These are phyloP conservation scores for Pammene aurita DNA, from an alignment of 2,888 invertebrate species.

Conservation along the genomic window DNA sequence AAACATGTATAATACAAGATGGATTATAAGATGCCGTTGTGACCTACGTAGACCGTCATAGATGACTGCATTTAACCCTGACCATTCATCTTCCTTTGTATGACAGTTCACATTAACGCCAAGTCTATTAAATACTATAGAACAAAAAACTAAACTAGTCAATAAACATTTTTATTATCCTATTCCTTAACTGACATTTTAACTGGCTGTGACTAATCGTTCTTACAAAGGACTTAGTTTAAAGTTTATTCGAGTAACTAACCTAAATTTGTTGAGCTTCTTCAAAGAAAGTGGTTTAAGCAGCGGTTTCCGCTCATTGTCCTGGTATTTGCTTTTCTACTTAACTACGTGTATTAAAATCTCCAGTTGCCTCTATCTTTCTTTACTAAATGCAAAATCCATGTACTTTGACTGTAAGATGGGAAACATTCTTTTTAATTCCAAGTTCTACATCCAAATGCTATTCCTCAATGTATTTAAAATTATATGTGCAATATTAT, in stretches of 20 bases:
- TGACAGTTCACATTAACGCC: slow-evolving; percentile 7
- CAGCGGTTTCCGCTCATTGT: slow-evolving; percentile 24
- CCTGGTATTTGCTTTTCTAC: slow-evolving; percentile 24
- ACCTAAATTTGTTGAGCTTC: slow-evolving; percentile 29
- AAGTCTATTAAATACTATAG: slow-evolving; percentile 2
- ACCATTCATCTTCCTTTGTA: slow-evolving; percentile 15
- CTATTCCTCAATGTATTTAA: not conserved
- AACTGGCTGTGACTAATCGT: slow-evolving; percentile 21
- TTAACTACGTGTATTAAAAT: slow-evolving; percentile 8
- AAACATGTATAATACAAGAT: not conserved
- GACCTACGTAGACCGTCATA: slow-evolving; percentile 12
- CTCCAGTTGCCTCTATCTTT: not conserved
- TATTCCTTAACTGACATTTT: slow-evolving; percentile 15
- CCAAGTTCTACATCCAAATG: too few species aligned
- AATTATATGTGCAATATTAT: not conserved
- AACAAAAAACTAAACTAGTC: slow-evolving; percentile 21
- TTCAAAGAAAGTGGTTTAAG: slow-evolving; percentile 27
- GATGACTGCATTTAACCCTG: slow-evolving; percentile 32
- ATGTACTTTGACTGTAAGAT: not conserved
- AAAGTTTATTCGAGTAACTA: slow-evolving; percentile 25
- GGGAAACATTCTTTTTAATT: too few species aligned
- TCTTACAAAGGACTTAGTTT: slow-evolving; percentile 11
- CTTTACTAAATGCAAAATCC: not conserved
- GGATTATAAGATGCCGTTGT: slow-evolving; percentile 6
- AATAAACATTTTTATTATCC: slow-evolving; percentile 24